Base-by-base conservation (phyloP, 2,888 invertebrate genomes). In the Nebria brevicollis region DNA sequence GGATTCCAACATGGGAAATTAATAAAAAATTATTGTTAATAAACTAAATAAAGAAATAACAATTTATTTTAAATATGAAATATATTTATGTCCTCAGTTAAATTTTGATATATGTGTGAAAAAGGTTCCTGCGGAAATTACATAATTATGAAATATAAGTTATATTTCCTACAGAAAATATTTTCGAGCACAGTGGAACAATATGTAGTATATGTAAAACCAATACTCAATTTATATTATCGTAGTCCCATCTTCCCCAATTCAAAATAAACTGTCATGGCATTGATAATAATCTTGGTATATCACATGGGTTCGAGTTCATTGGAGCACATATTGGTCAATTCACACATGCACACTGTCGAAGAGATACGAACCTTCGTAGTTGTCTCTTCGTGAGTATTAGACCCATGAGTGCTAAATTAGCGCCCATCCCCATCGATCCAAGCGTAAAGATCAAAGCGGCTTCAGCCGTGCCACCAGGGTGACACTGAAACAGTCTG, bases 381-480 rank as follows among this genome's bases (percentile, higher is more conserved):
- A 96, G 90, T 87, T 95, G 95, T 86, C 94, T 93, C 89, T 95
- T 95, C 89, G 94, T 93, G 75, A 96, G 90, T 86, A 96, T 95
- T 84, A 96, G 93, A 10, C 93, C 92, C 95, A 96, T 96, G 77
- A 96, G 92, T 54, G 94, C 93, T 83, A 95, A 89, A 89, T 96
- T 96, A 43, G 96, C 95, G 0, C 94, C 93, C 92, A 96, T 95
- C 82, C 96, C 96, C 83, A 96, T 91, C 4, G 94, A 92, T 3
- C 94, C 95, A 10, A 96, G 91, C 75, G 94, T 93, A 85, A 95
- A 92, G 84, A 95, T 93, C 20, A 95, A 92, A 1, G 94, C 94
- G 2, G 95, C 95, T 88, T 95, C 95, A 1, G 95, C 94, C 26
- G 94, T 93, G 82, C 95, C 95, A 11, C 95, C 95, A 65, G 95